Conservation (phyloP, 2,888 invertebrate genomes). For the Eumacrocentrus americanus region DNA sequence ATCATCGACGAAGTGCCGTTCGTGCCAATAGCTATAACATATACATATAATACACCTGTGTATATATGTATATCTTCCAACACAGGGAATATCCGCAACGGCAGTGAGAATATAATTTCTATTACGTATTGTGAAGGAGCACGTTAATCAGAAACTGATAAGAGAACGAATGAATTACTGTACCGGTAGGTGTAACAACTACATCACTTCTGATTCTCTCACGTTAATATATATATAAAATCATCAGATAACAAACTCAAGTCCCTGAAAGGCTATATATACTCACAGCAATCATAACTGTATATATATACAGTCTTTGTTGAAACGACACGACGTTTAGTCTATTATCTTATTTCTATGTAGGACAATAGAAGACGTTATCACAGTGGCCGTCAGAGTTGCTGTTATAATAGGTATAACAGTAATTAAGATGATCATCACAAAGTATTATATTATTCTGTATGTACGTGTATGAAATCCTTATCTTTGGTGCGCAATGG, state of each 20-base stretch:
- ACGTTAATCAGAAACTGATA: constrained; percentile 5
- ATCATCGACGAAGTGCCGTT: constrained; percentile 15
- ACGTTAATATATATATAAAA: constrained; percentile 45
- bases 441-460: background rate
- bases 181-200: background rate
- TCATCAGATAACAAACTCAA: background rate
- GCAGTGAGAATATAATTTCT: constrained; percentile 9
- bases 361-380: too few relatives aligned
- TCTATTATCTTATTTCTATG: background rate
- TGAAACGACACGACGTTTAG: background rate
- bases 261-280: constrained; percentile 22
- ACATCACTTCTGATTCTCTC: constrained; percentile 41
- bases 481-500: background rate
- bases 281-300: constrained; percentile 51
- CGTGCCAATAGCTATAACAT: constrained; percentile 13
- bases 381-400: too few relatives aligned
- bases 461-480: background rate
- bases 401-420: too few relatives aligned
- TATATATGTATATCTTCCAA: background rate
- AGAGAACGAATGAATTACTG: background rate
- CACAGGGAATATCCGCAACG: background rate
- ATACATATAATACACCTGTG: background rate
- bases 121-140: constrained; percentile 9
- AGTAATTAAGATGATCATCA: too few relatives aligned
- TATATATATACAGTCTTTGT: constrained; percentile 33